phyloP scores from a whole-genome alignment of 2,797 vertebrate species.

The Tragopan temminckii region DNA sequence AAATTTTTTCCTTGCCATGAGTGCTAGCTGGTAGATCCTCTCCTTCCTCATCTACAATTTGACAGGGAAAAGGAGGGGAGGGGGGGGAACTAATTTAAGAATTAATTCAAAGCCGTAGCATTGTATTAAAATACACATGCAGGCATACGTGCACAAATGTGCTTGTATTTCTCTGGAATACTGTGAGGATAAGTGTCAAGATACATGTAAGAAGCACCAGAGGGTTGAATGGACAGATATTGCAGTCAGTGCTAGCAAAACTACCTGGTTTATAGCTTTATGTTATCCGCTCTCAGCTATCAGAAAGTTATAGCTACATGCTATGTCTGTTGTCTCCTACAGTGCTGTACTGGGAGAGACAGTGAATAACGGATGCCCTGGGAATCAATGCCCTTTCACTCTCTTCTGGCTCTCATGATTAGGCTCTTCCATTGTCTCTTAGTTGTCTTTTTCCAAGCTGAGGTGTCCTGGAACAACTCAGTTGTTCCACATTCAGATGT shows the following conservation, averaged over 20 bases:
- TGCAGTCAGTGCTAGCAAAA: not conserved
- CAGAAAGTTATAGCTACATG: not conserved
- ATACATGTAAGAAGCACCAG: not conserved
- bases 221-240: not conserved
- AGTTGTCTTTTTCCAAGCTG: not conserved
- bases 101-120: conserved; percentile 9
- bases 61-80: not conserved
- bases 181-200: fast-evolving
- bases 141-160: fast-evolving
- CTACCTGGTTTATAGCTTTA: not conserved
- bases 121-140: not conserved
- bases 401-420: not conserved
- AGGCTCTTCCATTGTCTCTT: not conserved
- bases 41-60: conserved; percentile 15
- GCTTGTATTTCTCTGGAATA: not conserved
- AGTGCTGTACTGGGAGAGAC: not conserved
- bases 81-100: not conserved
- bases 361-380: not conserved
- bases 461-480: not conserved
- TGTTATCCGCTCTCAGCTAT: not conserved
- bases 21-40: not conserved
- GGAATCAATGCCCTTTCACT: not conserved
- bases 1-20: conserved; percentile 47
- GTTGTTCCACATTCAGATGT: not conserved
- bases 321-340: not conserved